These are phyloP conservation scores for Ctena decussata DNA, from an alignment of 2,888 invertebrate genomes.

Conservation along the genomic window DNA sequence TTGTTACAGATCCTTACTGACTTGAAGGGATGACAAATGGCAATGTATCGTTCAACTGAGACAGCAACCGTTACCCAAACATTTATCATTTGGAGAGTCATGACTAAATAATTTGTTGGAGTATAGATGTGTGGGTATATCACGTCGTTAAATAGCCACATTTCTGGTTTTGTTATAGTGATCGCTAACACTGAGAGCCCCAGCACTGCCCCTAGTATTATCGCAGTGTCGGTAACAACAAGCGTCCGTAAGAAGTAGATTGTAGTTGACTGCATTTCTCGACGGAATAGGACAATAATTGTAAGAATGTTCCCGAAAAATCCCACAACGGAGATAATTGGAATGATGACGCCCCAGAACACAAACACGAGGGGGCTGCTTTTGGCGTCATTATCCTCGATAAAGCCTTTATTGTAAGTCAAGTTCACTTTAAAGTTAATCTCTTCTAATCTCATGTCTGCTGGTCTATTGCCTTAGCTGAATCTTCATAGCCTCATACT, in stretches of 20 bases:
- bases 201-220: slow-evolving; percentile 69
- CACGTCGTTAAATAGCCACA: slow-evolving; percentile 73
- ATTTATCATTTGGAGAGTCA: slow-evolving; percentile 83
- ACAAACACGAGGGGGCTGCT: slow-evolving; percentile 76
- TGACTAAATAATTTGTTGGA: slow-evolving; percentile 79
- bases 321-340: slow-evolving; percentile 78
- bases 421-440: slow-evolving; percentile 79
- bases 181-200: slow-evolving; percentile 73
- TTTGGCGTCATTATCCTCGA: slow-evolving; percentile 69
- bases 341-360: slow-evolving; percentile 80
- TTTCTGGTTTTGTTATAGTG: slow-evolving; percentile 66
- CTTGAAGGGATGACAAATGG: slow-evolving; percentile 84
- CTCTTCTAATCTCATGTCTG: slow-evolving; percentile 50
- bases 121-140: slow-evolving; percentile 82
- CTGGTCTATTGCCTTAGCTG: not conserved
- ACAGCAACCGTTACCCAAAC: slow-evolving; percentile 84
- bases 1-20: slow-evolving; percentile 78
- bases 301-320: slow-evolving; percentile 83
- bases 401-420: slow-evolving; percentile 71
- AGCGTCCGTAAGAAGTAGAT: slow-evolving; percentile 79
- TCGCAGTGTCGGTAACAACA: slow-evolving; percentile 80
- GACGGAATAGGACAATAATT: slow-evolving; percentile 82
- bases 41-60: slow-evolving; percentile 83
- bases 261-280: slow-evolving; percentile 83
- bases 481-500: too few relatives aligned